A percentile compares a stretch with the other conserved stretches of the same genome.
These are phyloP conservation scores for Tringa solitaria DNA, from an alignment of 2,113 vertebrate genomes.

Conservation along the genomic window DNA sequence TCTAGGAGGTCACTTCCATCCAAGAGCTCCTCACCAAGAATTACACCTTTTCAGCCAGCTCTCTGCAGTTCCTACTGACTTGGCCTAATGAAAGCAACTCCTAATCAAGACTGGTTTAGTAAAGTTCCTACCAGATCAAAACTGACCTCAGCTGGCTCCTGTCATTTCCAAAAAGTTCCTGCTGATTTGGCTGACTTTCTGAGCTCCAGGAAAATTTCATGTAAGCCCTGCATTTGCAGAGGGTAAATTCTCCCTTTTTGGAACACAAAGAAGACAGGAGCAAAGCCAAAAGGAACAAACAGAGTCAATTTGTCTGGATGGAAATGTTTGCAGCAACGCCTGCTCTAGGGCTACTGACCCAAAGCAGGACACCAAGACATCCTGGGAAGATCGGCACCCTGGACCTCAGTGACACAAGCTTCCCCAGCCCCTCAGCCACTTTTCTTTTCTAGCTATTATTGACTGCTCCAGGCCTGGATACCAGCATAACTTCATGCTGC, in stretches of 20 bases:
- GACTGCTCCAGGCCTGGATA: neutral
- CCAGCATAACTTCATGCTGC: neutral
- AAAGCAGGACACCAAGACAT: neutral
- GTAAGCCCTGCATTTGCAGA: neutral
- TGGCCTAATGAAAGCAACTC: conserved; percentile 14
- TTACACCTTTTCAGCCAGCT: conserved; percentile 34
- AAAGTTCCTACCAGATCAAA: conserved; percentile 24
- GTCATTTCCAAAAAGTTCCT: conserved; percentile 25
- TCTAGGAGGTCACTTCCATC: neutral
- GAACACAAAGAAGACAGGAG: neutral
- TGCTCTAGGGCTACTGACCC: neutral
- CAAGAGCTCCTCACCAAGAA: conserved; percentile 20
- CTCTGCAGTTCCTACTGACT: neutral
- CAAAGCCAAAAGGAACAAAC: conserved; percentile 17
- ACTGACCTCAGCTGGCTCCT: conserved; percentile 26
- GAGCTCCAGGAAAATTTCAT: conserved; percentile 18
- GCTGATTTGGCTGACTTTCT: conserved; percentile 27
- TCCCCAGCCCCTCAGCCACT: neutral
- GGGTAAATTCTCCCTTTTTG: conserved; percentile 16
- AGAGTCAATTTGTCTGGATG: neutral
- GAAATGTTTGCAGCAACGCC: neutral
- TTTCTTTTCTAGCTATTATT: neutral
- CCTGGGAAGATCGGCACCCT: neutral
- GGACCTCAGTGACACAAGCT: neutral
- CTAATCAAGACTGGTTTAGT: neutral